Evolutionary conservation across 92 coral and sea anemone genomes (phyloP).

Genomic region (Umimayanthus chanpuru): DNA sequence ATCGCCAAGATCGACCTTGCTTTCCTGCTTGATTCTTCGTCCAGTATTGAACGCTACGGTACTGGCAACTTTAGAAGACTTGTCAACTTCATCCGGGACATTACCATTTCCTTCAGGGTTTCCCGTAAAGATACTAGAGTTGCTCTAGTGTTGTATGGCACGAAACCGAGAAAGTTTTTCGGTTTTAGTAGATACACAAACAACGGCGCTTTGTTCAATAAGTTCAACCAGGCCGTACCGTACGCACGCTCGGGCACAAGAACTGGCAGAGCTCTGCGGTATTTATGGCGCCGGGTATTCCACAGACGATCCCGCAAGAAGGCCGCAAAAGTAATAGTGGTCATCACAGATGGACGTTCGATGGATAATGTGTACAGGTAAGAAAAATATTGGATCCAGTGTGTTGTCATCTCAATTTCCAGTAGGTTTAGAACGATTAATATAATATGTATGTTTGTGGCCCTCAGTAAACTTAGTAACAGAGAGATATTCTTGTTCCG

Average conservation of each 20-base stretch:
- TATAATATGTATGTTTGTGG: background rate
- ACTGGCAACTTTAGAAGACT: constrained; percentile 83
- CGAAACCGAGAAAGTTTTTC: constrained; percentile 55
- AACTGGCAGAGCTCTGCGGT: constrained; percentile 72
- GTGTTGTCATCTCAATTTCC: background rate
- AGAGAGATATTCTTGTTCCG: too few species aligned
- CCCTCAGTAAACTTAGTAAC: background rate
- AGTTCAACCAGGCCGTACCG: constrained; percentile 47
- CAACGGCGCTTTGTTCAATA: constrained; percentile 67
- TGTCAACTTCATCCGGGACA: constrained; percentile 72
- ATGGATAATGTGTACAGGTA: constrained; percentile 80
- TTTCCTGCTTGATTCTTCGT: constrained; percentile 85
- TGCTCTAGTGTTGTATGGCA: constrained; percentile 69
- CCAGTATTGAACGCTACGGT: constrained; percentile 84
- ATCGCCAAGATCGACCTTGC: constrained; percentile 77
- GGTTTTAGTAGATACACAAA: constrained; percentile 63
- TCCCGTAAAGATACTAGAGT: constrained; percentile 71
- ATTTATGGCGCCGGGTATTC: constrained; percentile 52
- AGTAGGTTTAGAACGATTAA: background rate
- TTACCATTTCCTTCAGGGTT: constrained; percentile 75
- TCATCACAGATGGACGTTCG: constrained; percentile 87
- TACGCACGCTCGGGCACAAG: constrained; percentile 81
- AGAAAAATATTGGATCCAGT: background rate
- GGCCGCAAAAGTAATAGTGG: constrained; percentile 75
- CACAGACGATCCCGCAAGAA: constrained; percentile 39